A percentile compares a stretch with the other conserved stretches of the same genome.
Evolutionary conservation across 1,140 invertebrate species (phyloP).

Genomic region (Cydia splendana): DNA sequence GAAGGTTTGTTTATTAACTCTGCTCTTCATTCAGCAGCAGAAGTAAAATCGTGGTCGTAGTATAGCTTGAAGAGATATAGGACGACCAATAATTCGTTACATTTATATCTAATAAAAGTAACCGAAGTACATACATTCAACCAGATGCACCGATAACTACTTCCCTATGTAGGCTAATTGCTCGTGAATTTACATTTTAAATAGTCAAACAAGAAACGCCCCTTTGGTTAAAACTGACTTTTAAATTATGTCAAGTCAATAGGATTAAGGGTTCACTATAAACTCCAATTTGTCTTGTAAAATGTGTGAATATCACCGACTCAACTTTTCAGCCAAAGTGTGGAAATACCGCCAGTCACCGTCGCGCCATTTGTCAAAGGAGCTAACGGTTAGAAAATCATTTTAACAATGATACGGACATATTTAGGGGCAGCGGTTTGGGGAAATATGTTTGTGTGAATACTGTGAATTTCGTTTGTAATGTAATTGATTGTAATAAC

Average conservation of each 20-base stretch:
- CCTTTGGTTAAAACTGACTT: neutral
- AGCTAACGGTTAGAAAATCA: slow-evolving; percentile 12
- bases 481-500: neutral
- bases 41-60: too few species aligned
- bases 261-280: slow-evolving; percentile 12
- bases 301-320: neutral
- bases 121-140: too few species aligned
- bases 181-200: too few species aligned
- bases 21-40: too few species aligned
- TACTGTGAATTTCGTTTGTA: neutral
- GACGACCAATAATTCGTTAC: too few species aligned
- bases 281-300: slow-evolving; percentile 10
- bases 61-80: too few species aligned
- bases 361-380: neutral
- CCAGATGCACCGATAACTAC: too few species aligned
- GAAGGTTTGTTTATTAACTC: too few species aligned
- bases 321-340: neutral
- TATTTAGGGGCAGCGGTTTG: neutral
- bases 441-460: neutral
- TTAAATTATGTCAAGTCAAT: slow-evolving; percentile 3
- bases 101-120: too few species aligned
- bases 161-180: too few species aligned
- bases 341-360: slow-evolving; percentile 19
- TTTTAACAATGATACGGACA: neutral
- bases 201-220: too few species aligned